Conservation (phyloP, 2,113 vertebrate genomes). For the Gallinago paraguaiae region DNA sequence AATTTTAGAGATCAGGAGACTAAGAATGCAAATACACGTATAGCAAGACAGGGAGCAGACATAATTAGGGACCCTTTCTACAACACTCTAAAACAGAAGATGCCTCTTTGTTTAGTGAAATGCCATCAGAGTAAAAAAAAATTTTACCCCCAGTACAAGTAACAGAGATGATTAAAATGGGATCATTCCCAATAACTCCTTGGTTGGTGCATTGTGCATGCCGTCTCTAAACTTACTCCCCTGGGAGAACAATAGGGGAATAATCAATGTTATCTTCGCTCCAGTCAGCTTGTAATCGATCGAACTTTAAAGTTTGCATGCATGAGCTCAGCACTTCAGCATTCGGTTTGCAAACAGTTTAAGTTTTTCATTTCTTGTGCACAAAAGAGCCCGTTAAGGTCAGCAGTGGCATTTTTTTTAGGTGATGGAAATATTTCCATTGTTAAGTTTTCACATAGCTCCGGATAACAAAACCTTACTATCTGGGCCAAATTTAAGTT, state of each 20-base stretch:
- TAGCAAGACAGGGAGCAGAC: background rate
- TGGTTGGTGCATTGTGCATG: background rate
- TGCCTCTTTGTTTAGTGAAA: background rate
- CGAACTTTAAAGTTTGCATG: background rate
- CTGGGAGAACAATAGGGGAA: background rate
- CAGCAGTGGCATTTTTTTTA: conserved; percentile 4
- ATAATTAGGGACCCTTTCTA: background rate
- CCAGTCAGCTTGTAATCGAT: conserved; percentile 18
- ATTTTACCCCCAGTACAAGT: background rate
- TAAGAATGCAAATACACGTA: background rate
- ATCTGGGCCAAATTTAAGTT: background rate
- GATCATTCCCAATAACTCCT: background rate
- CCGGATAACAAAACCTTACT: conserved; percentile 6
- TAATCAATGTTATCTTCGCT: conserved; percentile 17
- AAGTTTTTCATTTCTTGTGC: conserved; percentile 36
- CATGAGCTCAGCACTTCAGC: conserved; percentile 35
- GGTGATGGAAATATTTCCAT: conserved; percentile 19
- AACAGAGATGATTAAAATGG: background rate
- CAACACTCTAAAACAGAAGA: background rate
- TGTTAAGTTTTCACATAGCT: conserved; percentile 6
- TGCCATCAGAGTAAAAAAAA: background rate
- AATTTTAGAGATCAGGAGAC: background rate
- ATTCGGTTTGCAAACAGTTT: conserved; percentile 25
- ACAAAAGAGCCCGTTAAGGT: background rate
- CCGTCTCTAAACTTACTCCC: background rate